Percentiles rank a stretch among this genome's conserved stretches.
phyloP scores from a whole-genome alignment of 2,797 vertebrate species.

The Epinephelus malabaricus region DNA sequence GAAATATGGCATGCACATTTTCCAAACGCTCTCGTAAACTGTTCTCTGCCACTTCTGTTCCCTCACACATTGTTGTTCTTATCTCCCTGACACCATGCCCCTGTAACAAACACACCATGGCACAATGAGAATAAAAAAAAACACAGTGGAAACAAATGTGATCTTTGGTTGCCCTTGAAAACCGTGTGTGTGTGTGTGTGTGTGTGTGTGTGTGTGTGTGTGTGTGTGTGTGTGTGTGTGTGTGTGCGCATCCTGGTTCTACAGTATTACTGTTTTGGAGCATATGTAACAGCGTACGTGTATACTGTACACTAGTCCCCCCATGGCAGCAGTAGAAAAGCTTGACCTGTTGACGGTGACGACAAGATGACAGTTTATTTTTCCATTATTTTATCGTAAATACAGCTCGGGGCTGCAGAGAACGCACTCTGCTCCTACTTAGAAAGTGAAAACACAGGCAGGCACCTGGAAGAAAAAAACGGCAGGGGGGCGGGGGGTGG shows the following conservation, averaged over 20 bases:
- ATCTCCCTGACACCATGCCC: constrained; percentile 77
- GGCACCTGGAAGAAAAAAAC: constrained; percentile 47
- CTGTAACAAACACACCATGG: constrained; percentile 67
- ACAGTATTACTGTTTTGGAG: constrained; percentile 13
- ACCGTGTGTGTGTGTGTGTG: not conserved
- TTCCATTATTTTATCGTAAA: constrained; percentile 79
- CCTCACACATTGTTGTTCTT: constrained; percentile 75
- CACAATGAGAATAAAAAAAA: constrained; percentile 68
- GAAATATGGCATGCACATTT: constrained; percentile 70
- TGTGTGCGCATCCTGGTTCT: constrained; percentile 5
- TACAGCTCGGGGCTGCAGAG: constrained; percentile 46
- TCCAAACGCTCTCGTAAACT: constrained; percentile 66
- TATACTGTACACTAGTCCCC: constrained; percentile 31
- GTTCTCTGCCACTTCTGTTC: constrained; percentile 60
- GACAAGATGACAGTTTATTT: constrained; percentile 70
- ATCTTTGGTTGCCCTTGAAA: constrained; percentile 70
- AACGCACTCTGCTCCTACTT: constrained; percentile 26
- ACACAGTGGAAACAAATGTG: constrained; percentile 53
- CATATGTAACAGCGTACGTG: not conserved
- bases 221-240: not conserved
- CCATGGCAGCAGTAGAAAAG: constrained; percentile 13
- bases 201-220: not conserved
- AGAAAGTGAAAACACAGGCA: constrained; percentile 67
- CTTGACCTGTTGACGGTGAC: constrained; percentile 73
- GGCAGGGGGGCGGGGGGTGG: not conserved